phyloP scores from a whole-genome alignment of 2,888 invertebrate species.

The Teleiodes luculella region DNA sequence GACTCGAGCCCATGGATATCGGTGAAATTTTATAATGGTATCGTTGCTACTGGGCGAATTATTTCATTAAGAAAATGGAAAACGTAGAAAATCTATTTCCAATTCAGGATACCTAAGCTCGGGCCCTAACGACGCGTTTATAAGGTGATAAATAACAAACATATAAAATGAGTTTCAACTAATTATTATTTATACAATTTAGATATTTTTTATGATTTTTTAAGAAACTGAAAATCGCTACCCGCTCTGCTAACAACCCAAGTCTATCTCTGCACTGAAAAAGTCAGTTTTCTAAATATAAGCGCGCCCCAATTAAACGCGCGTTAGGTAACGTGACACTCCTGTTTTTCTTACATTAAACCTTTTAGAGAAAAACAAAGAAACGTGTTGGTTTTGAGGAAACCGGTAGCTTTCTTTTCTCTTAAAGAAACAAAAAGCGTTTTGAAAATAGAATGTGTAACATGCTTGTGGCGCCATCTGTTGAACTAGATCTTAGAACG shows the following conservation, averaged over 20 bases:
- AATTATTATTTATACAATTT: too few relatives aligned
- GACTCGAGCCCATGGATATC: too few relatives aligned
- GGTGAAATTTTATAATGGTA: too few relatives aligned
- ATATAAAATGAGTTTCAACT: too few relatives aligned
- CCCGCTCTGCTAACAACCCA: conserved; percentile 6
- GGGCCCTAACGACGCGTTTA: too few relatives aligned
- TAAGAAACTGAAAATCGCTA: neutral
- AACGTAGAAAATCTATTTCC: too few relatives aligned
- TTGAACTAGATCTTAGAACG: too few relatives aligned
- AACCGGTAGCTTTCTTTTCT: neutral
- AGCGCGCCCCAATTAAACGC: conserved; percentile 44
- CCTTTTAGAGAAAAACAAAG: conserved; percentile 21
- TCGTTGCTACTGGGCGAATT: too few relatives aligned
- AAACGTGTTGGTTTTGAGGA: conserved; percentile 4
- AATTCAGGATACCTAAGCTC: too few relatives aligned
- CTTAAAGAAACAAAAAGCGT: neutral
- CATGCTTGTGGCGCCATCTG: neutral
- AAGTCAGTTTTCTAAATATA: conserved; percentile 52
- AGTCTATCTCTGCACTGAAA: conserved; percentile 34
- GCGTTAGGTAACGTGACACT: conserved; percentile 47
- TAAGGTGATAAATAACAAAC: too few relatives aligned
- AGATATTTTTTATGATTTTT: too few relatives aligned
- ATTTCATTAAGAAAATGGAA: too few relatives aligned
- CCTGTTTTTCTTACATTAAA: conserved; percentile 42
- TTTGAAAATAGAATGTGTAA: neutral